phyloP scores from a whole-genome alignment of 2,797 vertebrate genomes.

The Xenops minutus region DNA sequence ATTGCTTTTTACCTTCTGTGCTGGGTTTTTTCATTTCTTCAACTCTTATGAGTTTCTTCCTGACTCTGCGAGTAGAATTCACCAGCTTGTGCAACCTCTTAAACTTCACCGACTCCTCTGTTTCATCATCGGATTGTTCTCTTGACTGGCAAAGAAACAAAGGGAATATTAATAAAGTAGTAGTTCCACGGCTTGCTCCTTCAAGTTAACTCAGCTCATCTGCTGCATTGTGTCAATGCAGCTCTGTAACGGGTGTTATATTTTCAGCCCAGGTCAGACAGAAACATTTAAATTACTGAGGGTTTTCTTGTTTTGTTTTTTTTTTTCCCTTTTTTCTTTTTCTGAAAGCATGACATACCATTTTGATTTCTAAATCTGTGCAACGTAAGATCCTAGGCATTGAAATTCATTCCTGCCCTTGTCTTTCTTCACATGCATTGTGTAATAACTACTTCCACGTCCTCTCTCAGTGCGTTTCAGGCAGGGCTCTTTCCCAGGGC shows the following conservation, averaged over 20 bases:
- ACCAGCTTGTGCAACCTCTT: conserved; percentile 97
- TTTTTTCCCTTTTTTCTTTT: background rate
- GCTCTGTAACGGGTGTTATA: background rate
- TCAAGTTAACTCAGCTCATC: conserved; percentile 14
- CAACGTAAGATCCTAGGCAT: conserved; percentile 43
- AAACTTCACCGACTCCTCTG: conserved; percentile 96
- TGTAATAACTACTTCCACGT: conserved; percentile 59
- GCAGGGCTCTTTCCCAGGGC: conserved; percentile 50
- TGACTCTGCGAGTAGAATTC: conserved; percentile 94
- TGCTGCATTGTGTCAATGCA: background rate
- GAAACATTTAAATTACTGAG: conserved; percentile 18
- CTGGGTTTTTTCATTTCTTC: conserved; percentile 93
- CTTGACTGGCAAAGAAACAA: conserved; percentile 86
- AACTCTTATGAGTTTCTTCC: conserved; percentile 96
- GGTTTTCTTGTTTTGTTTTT: background rate
- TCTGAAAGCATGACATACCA: conserved; percentile 64
- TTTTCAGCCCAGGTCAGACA: conserved; percentile 28
- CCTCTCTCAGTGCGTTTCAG: conserved; percentile 11
- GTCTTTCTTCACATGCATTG: conserved; percentile 30
- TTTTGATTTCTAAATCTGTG: conserved; percentile 55
- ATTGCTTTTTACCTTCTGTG: conserved; percentile 84
- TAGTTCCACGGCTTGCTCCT: background rate
- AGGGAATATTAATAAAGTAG: conserved; percentile 67
- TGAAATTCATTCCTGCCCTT: conserved; percentile 28
- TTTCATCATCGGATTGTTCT: conserved; percentile 97